Evolutionary conservation across 1,140 invertebrate genomes (phyloP).

Genomic region (Zaprionus ghesquierei): DNA sequence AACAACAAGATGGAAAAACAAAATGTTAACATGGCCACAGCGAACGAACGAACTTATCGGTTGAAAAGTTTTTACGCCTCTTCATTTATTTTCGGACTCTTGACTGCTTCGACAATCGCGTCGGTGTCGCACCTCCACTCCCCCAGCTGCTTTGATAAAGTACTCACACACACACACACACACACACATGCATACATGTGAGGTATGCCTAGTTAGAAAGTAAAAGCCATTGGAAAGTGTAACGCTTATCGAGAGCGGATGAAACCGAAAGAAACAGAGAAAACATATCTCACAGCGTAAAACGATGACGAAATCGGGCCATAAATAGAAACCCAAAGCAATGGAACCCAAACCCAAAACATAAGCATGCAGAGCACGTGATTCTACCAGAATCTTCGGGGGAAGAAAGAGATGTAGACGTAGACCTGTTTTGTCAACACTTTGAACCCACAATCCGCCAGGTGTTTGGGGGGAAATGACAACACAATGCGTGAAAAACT

Average conservation of each 20-base stretch:
- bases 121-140: not conserved
- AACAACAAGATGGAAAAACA: slow-evolving; percentile 8
- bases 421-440: not conserved
- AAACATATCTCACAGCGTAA: slow-evolving; percentile 1
- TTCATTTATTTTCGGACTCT: slow-evolving; percentile 64
- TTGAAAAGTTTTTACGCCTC: slow-evolving; percentile 49
- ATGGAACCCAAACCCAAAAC: not conserved
- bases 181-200: not conserved
- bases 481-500: slow-evolving; percentile 30
- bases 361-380: slow-evolving; percentile 17
- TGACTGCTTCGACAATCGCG: slow-evolving; percentile 4
- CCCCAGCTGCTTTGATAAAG: not conserved
- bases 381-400: not conserved
- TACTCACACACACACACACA: not conserved
- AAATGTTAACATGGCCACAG: slow-evolving; percentile 56
- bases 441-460: not conserved
- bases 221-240: slow-evolving; percentile 49
- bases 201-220: slow-evolving; percentile 43
- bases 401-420: not conserved
- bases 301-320: slow-evolving; percentile 63
- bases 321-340: slow-evolving; percentile 30
- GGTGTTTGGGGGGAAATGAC: slow-evolving; percentile 19
- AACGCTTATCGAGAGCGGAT: slow-evolving; percentile 65
- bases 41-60: slow-evolving; percentile 59
- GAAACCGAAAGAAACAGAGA: slow-evolving; percentile 6